A percentile compares a stretch with the other conserved stretches of the same genome.
phyloP scores from a whole-genome alignment of 2,113 vertebrate species.

The Mus pahari region DNA sequence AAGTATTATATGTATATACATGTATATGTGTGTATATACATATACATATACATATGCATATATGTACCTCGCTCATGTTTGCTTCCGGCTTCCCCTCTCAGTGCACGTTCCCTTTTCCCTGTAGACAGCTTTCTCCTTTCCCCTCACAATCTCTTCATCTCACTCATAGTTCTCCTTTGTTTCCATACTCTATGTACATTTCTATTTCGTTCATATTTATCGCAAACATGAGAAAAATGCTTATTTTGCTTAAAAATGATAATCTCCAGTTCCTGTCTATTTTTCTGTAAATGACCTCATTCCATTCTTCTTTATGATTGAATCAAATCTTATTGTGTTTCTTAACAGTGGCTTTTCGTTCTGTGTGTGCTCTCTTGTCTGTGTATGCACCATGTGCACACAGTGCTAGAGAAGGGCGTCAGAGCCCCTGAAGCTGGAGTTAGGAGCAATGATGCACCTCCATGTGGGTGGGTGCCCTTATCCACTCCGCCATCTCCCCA shows the following conservation, averaged over 20 bases:
- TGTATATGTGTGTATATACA: background rate
- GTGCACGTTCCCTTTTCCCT: too few relatives aligned
- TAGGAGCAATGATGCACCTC: background rate
- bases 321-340: background rate
- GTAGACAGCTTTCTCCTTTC: background rate
- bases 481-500: background rate
- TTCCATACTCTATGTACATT: background rate
- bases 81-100: background rate
- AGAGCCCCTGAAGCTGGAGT: background rate
- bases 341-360: background rate
- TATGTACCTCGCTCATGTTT: background rate
- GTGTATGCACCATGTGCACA: background rate
- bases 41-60: background rate
- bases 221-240: background rate
- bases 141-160: background rate
- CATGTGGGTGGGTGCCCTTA: background rate
- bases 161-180: background rate
- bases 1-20: too few relatives aligned
- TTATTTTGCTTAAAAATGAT: background rate
- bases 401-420: background rate
- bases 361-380: background rate
- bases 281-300: background rate
- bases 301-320: background rate
- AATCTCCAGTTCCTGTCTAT: background rate
- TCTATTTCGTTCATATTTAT: background rate